phyloP scores from a whole-genome alignment of 2,797 vertebrate genomes.

The Melanotaenia nigrans region DNA sequence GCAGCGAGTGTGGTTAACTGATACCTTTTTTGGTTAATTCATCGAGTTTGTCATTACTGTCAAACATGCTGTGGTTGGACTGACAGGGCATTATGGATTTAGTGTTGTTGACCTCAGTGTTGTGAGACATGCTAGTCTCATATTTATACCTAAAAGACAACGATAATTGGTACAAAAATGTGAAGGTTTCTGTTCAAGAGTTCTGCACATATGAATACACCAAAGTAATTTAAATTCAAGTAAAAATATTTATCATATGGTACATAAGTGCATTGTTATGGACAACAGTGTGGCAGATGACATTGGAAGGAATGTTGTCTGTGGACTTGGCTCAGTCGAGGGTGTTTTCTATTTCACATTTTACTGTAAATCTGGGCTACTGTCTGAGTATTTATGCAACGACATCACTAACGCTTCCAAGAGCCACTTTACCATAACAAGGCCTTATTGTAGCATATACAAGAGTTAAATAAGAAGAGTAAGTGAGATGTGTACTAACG shows the following conservation, averaged over 20 bases:
- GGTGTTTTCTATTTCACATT: no score
- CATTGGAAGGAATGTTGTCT: background rate
- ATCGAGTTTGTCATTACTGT: conserved; percentile 27
- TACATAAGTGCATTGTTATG: background rate
- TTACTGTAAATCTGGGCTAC: no score
- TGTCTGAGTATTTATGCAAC: no score
- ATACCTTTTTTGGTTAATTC: conserved; percentile 62
- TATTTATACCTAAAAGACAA: conserved; percentile 81
- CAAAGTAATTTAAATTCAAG: background rate
- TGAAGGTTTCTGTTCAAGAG: background rate
- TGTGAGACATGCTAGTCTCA: conserved; percentile 80
- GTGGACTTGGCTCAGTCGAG: background rate
- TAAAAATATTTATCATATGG: background rate
- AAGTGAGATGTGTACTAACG: conserved; percentile 66
- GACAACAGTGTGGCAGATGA: background rate
- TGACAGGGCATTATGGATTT: conserved; percentile 74
- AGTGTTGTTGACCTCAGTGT: conserved; percentile 61
- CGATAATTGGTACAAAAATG: background rate
- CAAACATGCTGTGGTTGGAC: conserved; percentile 59
- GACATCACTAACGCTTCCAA: background rate
- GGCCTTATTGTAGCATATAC: background rate
- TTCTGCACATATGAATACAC: background rate
- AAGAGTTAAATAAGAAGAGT: background rate
- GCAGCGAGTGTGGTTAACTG: background rate
- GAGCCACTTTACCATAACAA: background rate